Percentiles rank a stretch among this genome's conserved stretches.
Conservation (phyloP, 2,888 invertebrate species). For the Watsonalla cultraria region DNA sequence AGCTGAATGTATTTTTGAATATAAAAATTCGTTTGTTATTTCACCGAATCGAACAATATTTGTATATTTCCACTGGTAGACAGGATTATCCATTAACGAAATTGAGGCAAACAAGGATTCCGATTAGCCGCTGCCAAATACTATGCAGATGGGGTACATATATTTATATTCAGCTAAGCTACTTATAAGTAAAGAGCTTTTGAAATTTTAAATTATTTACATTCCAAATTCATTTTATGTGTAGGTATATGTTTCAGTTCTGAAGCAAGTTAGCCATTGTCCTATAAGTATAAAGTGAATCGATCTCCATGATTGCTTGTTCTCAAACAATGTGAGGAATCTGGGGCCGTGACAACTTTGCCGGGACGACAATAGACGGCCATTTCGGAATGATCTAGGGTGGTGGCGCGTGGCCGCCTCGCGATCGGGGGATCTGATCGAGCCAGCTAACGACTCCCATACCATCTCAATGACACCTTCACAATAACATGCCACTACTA, state of each 20-base stretch:
- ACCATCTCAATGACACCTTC: slow-evolving; percentile 31
- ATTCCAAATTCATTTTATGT: too few relatives aligned
- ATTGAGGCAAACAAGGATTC: slow-evolving; percentile 23
- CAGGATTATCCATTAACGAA: slow-evolving; percentile 23
- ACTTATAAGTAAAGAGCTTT: neutral
- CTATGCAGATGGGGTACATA: slow-evolving; percentile 13
- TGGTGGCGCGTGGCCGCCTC: slow-evolving; percentile 11
- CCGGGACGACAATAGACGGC: slow-evolving; percentile 32
- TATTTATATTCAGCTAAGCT: slow-evolving; percentile 17
- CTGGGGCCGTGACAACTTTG: slow-evolving; percentile 29
- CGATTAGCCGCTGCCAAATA: slow-evolving; percentile 26
- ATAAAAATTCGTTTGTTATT: neutral
- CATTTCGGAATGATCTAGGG: slow-evolving; percentile 27
- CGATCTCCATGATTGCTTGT: slow-evolving; percentile 21
- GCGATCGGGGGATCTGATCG: slow-evolving; percentile 26
- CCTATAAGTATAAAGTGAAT: neutral
- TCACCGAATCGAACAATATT: neutral
- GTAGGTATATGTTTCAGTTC: too few relatives aligned
- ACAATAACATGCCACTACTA: slow-evolving; percentile 7
- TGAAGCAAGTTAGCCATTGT: too few relatives aligned
- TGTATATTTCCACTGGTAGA: slow-evolving; percentile 5
- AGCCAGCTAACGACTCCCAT: slow-evolving; percentile 32
- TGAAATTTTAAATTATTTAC: neutral
- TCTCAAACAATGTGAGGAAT: slow-evolving; percentile 31
- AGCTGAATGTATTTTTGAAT: neutral